Conservation (phyloP, 2,888 invertebrate genomes). For the Pterostichus niger region DNA sequence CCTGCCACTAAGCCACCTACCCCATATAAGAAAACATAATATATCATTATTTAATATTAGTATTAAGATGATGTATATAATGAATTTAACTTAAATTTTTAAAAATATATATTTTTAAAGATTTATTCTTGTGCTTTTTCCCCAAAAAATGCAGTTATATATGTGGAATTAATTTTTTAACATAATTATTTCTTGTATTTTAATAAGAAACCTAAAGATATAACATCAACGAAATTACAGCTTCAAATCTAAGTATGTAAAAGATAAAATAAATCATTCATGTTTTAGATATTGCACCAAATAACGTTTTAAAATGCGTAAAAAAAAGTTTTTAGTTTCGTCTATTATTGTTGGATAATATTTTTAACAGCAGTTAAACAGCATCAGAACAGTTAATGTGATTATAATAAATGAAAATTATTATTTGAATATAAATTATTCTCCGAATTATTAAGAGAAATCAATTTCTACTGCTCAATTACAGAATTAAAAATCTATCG, state of each 20-base stretch:
- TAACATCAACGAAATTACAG: too few species aligned
- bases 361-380: too few species aligned
- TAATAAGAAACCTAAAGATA: not conserved
- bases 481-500: not conserved
- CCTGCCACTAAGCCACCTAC: too few species aligned
- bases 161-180: not conserved
- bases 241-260: too few species aligned
- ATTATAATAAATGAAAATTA: not conserved
- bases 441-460: not conserved
- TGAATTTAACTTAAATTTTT: slow-evolving; percentile 64
- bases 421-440: not conserved
- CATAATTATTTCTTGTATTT: slow-evolving; percentile 19
- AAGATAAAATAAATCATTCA: too few species aligned
- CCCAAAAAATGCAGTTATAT: not conserved
- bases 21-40: slow-evolving; percentile 58
- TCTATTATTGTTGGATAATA: too few species aligned
- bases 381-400: too few species aligned
- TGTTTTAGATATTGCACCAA: too few species aligned
- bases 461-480: slow-evolving; percentile 37
- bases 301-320: too few species aligned
- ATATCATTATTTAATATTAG: slow-evolving; percentile 63
- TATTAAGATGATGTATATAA: slow-evolving; percentile 63
- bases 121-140: slow-evolving; percentile 18
- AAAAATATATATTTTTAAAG: slow-evolving; percentile 52
- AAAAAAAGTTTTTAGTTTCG: too few species aligned